phyloP scores from a whole-genome alignment of 2,797 vertebrate genomes.

The Sciaenops ocellatus region DNA sequence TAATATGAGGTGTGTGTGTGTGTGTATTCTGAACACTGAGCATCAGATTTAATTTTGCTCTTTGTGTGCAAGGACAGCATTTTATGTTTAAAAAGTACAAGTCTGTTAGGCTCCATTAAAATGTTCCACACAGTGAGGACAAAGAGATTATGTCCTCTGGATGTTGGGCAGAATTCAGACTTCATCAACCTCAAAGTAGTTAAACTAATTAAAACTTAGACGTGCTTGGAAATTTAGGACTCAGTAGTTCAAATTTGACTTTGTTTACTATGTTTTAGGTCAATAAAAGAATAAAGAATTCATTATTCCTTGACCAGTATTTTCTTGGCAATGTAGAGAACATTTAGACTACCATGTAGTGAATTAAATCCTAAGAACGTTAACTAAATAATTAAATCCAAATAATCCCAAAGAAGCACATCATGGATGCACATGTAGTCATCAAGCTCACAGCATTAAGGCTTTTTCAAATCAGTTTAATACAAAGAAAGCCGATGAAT shows the following conservation, averaged over 20 bases:
- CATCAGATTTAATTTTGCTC: neutral
- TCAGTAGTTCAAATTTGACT: neutral
- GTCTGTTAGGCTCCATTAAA: too few relatives aligned
- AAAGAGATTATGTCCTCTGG: neutral
- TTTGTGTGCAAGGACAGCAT: neutral
- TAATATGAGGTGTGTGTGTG: neutral
- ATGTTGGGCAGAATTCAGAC: neutral
- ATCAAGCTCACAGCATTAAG: neutral
- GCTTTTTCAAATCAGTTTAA: too few relatives aligned
- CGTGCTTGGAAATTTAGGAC: neutral
- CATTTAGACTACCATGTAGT: neutral
- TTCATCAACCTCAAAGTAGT: neutral
- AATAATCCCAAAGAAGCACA: neutral
- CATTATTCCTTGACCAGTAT: neutral
- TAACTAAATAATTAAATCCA: neutral
- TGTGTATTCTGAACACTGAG: neutral
- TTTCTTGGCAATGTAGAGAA: neutral
- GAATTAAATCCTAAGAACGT: neutral
- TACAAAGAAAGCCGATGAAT: neutral
- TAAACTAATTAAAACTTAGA: neutral
- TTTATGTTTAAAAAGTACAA: neutral
- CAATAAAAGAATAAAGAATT: neutral
- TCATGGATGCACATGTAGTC: neutral
- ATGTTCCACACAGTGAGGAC: neutral
- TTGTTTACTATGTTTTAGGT: neutral